Percentiles rank a stretch among this genome's conserved stretches.
phyloP scores from a whole-genome alignment of 2,797 vertebrate species.

The Denticeps clupeoides region DNA sequence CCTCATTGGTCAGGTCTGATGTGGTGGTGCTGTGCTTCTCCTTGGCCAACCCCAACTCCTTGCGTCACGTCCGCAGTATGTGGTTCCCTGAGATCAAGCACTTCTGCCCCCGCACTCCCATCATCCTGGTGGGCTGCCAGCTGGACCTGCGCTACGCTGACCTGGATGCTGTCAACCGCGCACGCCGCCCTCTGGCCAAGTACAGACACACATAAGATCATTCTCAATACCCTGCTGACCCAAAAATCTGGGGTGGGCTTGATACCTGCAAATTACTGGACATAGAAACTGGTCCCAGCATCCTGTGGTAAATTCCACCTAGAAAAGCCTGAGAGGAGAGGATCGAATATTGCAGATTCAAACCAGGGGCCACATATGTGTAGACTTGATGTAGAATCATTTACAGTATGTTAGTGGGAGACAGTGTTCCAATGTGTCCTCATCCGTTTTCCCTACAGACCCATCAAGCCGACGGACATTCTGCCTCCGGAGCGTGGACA shows the following conservation, averaged over 20 bases:
- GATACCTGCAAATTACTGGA: too few species aligned
- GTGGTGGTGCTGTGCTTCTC: constrained; percentile 90
- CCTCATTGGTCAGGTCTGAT: constrained; percentile 61
- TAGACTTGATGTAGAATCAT: too few species aligned
- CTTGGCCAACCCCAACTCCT: constrained; percentile 82
- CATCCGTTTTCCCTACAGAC: constrained; percentile 44
- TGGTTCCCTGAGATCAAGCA: constrained; percentile 91
- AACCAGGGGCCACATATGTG: too few species aligned
- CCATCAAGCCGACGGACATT: constrained; percentile 82
- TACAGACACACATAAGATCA: constrained; percentile 19
- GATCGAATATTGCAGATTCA: too few species aligned
- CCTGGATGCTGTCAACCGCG: constrained; percentile 72
- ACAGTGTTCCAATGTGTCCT: neutral
- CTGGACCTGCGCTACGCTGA: constrained; percentile 82
- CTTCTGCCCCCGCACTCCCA: constrained; percentile 84
- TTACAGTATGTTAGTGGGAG: too few species aligned
- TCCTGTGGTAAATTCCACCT: too few species aligned
- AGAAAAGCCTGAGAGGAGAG: too few species aligned
- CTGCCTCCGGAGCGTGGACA: constrained; percentile 78
- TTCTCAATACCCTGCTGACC: neutral
- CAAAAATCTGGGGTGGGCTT: too few species aligned
- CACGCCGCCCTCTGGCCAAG: constrained; percentile 70
- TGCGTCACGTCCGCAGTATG: constrained; percentile 83
- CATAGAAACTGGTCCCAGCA: too few species aligned
- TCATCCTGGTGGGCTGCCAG: constrained; percentile 88